Evolutionary conservation across 1,140 invertebrate species (phyloP), one percentile per base, ranked within the genome.

Genomic region (Drosophila malerkotliana): DNA sequence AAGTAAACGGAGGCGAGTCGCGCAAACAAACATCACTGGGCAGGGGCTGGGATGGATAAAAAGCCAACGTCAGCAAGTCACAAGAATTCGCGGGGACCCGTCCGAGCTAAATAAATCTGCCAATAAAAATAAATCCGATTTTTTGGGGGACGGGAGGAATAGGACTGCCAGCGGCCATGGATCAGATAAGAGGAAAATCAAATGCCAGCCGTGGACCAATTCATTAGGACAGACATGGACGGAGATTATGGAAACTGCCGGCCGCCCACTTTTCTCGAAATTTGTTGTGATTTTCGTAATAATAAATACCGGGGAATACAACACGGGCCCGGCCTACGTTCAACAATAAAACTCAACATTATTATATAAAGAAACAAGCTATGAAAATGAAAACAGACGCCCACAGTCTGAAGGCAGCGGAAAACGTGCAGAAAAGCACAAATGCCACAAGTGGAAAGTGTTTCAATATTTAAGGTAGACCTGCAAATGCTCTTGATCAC

Each of bases 31-130:
- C 61, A 63, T 69, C 52, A 14, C 30, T 39, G 30, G 49, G 61
- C 14, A n/a, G 7, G 41, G 41, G 61, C 14, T 37, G 7, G 41
- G 41, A 44, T 69, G 63, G 64, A 66, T 68, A 68, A 75, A 75
- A 56, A 47, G 53, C 53, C 45, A 73, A 73, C 72, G 72, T 76
- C 73, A 77, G 63, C 62, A 76, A 77, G 73, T 76, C 72, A 77
- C 72, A 76, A 76, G 55, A 45, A 26, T 37, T 66, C 69, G 34
- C 44, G 21, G 61, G 28, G 34, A 48, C 24, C 32, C 14, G 57
- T 24, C 2, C 21, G 28, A 9, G 44, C 44, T 21, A 47, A 56
- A 73, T 73, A 73, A 73, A 73, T 73, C 69, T 73, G 71, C 71
- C 69, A 73, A 62, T 66, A 66, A 52, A 75, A 75, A 75, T 75